These are phyloP conservation scores for Amphiura filiformis DNA, from an alignment of 35 echinoderm and acorn worm genomes.

Conservation along the genomic window DNA sequence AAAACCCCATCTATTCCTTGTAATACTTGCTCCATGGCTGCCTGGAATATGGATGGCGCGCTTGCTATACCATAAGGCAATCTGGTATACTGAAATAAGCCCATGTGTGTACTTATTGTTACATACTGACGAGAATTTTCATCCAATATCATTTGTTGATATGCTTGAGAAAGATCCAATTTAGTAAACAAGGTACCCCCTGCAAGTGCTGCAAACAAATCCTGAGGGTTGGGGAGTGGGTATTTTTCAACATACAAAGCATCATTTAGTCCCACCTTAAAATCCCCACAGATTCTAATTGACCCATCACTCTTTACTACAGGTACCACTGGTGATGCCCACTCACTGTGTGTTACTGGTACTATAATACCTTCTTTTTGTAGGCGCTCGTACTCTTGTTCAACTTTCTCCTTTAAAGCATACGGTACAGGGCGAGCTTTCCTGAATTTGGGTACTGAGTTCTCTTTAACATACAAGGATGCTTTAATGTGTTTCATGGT, in stretches of 20 bases:
- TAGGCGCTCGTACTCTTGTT: background rate
- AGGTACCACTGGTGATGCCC: background rate
- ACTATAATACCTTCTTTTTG: too few species aligned
- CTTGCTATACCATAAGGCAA: conserved; percentile 52
- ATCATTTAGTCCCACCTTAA: conserved; percentile 16
- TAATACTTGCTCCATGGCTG: conserved; percentile 34
- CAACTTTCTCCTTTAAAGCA: background rate
- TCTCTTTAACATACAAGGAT: background rate
- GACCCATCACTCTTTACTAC: background rate
- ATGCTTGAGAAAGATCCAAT: conserved; percentile 41
- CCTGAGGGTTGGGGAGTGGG: conserved; percentile 25
- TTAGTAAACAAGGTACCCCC: conserved; percentile 53
- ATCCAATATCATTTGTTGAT: conserved; percentile 51
- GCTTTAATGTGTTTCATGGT: background rate
- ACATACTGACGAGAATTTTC: conserved; percentile 53
- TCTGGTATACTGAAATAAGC: conserved; percentile 48
- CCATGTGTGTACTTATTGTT: conserved; percentile 44
- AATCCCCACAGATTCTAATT: background rate
- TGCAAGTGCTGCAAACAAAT: conserved; percentile 24
- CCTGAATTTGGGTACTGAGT: conserved; percentile 15
- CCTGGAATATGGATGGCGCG: conserved; percentile 39
- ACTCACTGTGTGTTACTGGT: too few species aligned
- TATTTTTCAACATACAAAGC: conserved; percentile 1
- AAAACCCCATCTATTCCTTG: conserved; percentile 19
- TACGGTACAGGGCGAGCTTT: background rate